phyloP scores from a whole-genome alignment of 2,113 vertebrate species.

The Poeciliopsis retropinna region DNA sequence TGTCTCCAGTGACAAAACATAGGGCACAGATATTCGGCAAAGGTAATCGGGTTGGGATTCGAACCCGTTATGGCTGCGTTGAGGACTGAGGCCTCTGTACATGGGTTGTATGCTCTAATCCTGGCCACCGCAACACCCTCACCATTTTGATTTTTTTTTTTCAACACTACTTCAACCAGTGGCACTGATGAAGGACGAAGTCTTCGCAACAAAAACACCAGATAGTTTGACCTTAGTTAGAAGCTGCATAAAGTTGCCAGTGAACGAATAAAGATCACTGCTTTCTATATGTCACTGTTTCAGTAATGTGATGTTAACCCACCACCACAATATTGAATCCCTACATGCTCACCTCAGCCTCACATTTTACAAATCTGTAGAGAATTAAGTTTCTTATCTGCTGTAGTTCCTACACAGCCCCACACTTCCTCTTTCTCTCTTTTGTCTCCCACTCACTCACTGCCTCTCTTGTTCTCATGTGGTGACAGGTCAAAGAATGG shows the following conservation, averaged over 20 bases:
- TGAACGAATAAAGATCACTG: neutral
- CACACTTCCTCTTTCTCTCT: neutral
- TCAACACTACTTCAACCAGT: neutral
- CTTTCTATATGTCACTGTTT: neutral
- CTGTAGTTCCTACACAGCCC: neutral
- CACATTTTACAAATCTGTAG: neutral
- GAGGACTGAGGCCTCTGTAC: no score
- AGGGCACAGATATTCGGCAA: no score
- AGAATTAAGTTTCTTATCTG: slow-evolving; percentile 6
- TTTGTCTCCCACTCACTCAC: slow-evolving; percentile 8
- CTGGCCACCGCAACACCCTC: neutral
- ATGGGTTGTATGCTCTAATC: no score
- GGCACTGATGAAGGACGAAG: neutral
- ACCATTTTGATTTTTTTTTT: slow-evolving; percentile 13
- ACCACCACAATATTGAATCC: neutral
- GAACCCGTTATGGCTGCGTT: no score
- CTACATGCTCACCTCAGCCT: neutral
- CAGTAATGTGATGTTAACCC: neutral
- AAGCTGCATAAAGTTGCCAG: neutral
- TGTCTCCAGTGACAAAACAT: no score
- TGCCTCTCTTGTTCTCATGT: slow-evolving; percentile 7
- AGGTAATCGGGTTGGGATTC: no score
- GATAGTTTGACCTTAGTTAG: neutral
- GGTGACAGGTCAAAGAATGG: slow-evolving; percentile 51
- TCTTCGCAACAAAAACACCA: neutral